Evolutionary conservation across 2,113 vertebrate genomes (phyloP), one percentile per base, ranked within the genome.

Genomic region (Archilochus colubris): DNA sequence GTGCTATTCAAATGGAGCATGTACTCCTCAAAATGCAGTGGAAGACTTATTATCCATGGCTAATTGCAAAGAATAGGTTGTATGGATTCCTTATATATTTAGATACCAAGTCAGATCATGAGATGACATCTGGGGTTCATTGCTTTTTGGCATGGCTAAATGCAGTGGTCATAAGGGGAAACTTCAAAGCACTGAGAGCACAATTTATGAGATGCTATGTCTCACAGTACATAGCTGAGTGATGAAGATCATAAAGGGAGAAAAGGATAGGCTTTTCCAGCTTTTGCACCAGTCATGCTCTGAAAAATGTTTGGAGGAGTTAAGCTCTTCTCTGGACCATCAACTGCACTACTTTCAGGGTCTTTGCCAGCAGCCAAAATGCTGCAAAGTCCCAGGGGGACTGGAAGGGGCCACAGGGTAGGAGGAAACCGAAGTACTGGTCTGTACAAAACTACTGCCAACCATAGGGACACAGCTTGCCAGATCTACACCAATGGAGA

Each of bases 51-150:
- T 57, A 82, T 36, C 78, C 44, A 31, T 72, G 48, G 68, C 50
- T 92, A 94, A 94, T 87, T 81, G 68, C 48, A 87, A 72, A 67
- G 28, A 89, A 67, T 57, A 72, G 46, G 46, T 62, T 80, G 31
- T 31, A 67, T 43, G 38, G 48, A 12, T 67, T 86, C 53, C 68
- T 89, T 70, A 44, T 36, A 76, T 12, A 6, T 36, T 83, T 58
- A 87, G 54, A 58, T 80, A 87, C 28, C 25, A 87, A 83, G 63
- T 62, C 82, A 62, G 53, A 48, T 83, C 77, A 63, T 10, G 50
- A 75, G 53, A 70, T 1, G 2, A 80, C 77, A 89, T 83, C 58
- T 83, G 81, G 57, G 81, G 46, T 79, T 82, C 72, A 53, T 30
- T 69, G 64, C 43, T 85, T 53, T 74, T 81, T 53, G 59, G 69